A percentile compares a stretch with the other conserved stretches of the same genome.
Conservation (phyloP, 2,888 invertebrate genomes). For the Agriotes lineatus region DNA sequence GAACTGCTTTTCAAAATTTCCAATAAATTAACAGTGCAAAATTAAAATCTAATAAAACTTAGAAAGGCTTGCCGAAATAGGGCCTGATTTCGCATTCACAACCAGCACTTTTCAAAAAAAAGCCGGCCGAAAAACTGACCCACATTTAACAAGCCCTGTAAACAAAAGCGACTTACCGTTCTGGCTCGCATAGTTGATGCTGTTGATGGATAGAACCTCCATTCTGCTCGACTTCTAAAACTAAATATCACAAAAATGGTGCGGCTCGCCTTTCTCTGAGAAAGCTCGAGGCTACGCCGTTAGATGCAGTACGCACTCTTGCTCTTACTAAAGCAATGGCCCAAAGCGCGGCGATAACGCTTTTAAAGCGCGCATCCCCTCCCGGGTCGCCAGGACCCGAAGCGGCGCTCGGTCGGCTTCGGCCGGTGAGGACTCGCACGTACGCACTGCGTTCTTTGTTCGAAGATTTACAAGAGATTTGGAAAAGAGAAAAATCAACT, state of each 20-base stretch:
- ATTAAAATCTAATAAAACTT: too few species aligned
- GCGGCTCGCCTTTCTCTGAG: slow-evolving; percentile 53
- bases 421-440: slow-evolving; percentile 31
- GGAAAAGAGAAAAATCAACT: background rate
- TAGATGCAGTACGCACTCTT: background rate
- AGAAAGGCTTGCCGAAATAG: too few species aligned
- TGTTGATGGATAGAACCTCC: slow-evolving; percentile 60
- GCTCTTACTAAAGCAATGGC: slow-evolving; percentile 22
- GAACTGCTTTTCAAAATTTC: too few species aligned
- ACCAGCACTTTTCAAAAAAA: too few species aligned
- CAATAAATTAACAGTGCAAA: too few species aligned
- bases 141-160: background rate
- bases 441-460: slow-evolving; percentile 38
- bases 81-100: too few species aligned
- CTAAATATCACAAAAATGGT: slow-evolving; percentile 57
- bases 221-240: slow-evolving; percentile 52
- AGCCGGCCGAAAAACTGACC: background rate
- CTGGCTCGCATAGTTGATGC: slow-evolving; percentile 60
- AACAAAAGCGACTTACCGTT: slow-evolving; percentile 55
- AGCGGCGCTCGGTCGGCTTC: slow-evolving; percentile 25
- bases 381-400: slow-evolving; percentile 16
- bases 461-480: slow-evolving; percentile 26
- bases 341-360: slow-evolving; percentile 14
- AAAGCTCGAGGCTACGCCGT: slow-evolving; percentile 49
- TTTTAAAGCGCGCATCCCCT: slow-evolving; percentile 32